Evolutionary conservation across 2,113 vertebrate species (phyloP).

Genomic region (Nothoprocta pentlandii): DNA sequence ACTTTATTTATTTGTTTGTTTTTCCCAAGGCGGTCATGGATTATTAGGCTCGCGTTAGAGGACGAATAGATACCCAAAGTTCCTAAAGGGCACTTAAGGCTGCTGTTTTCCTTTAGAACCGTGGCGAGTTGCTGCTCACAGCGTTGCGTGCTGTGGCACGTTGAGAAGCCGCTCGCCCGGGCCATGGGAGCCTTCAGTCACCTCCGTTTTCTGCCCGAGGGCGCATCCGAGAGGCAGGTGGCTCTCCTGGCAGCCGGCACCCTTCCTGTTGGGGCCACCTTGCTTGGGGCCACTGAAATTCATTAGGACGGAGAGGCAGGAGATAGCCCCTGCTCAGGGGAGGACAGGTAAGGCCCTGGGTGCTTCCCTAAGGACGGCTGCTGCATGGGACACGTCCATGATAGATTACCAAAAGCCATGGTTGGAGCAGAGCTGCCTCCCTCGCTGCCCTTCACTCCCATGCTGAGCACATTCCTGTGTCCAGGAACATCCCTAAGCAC

Average conservation of each 20-base stretch:
- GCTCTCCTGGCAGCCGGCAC: not conserved
- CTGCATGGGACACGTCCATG: not conserved
- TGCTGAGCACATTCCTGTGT: not conserved
- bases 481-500: no score
- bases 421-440: not conserved
- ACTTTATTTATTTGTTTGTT: no score
- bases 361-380: not conserved
- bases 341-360: not conserved
- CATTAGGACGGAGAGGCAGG: not conserved
- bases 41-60: rapidly evolving
- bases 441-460: not conserved
- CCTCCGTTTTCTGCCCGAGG: rapidly evolving
- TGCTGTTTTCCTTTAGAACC: not conserved
- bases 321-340: not conserved
- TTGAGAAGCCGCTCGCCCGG: not conserved
- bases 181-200: not conserved
- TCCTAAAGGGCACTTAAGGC: not conserved
- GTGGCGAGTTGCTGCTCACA: rapidly evolving
- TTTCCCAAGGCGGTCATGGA: not conserved
- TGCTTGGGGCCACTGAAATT: not conserved
- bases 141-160: rapidly evolving
- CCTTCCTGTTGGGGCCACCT: not conserved
- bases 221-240: rapidly evolving
- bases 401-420: not conserved
- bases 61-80: rapidly evolving